Evolutionary conservation across 2,113 vertebrate species (phyloP), one percentile per base, ranked within the genome.

Genomic region (Leptocoma aspasia): DNA sequence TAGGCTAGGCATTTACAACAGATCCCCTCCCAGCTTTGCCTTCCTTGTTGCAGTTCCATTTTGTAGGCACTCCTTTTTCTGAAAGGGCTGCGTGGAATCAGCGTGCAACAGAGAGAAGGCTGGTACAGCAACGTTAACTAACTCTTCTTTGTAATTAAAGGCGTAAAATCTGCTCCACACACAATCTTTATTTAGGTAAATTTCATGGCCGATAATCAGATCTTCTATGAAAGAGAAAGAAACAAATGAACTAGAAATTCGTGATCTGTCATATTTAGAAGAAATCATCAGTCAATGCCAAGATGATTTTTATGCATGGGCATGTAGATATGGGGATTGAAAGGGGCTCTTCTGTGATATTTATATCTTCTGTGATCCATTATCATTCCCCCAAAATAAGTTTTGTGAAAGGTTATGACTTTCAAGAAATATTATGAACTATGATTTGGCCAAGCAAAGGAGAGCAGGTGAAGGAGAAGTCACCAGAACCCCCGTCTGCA

Each of bases 141-240:
- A 78, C 63, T 92, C 45, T 72, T 85, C n/a, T 64, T 92, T 75
- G 68, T 81, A 95, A 94, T 80, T 96, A 89, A 93, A 95, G 50
- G 80, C 23, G 2, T 81, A 93, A 94, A 96, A 86, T 93, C 90
- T 93, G 68, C 52, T 95, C 60, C 94, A 92, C 47, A 71, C 31
- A 64, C 52, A 89, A 49, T 96, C 78, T 77, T 91, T 94, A 83
- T 93, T 94, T 94, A 90, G 85, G 90, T 93, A 83, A 93, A 92
- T 83, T 94, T 88, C 56, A 86, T 81, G 87, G 56, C 24, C 1
- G 1, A 77, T 88, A 94, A 86, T 90, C 92, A 94, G 52, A 93
- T 73, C 52, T 91, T 79, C 71, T 66, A 69, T 52, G 90, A 95
- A 85, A 76, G 66, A 61, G 68, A 90, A 82, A 44, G 71, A 88